These are phyloP conservation scores for Silvanus unidentatus DNA, from an alignment of 2,888 invertebrate genomes.

Conservation along the genomic window DNA sequence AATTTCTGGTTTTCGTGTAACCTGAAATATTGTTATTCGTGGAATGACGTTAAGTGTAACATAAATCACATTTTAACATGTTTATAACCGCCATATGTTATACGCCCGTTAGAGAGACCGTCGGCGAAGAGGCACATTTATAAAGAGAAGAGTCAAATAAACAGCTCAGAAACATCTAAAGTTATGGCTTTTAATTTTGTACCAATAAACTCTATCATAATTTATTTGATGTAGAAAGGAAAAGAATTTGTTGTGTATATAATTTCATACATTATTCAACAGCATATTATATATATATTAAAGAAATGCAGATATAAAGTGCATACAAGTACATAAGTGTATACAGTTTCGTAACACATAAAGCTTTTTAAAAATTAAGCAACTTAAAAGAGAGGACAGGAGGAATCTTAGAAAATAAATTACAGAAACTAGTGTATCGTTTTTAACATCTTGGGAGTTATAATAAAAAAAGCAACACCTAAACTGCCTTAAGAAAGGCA, in stretches of 20 bases:
- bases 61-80: conserved; percentile 31
- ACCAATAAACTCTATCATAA: conserved; percentile 27
- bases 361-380: no score
- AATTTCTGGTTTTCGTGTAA: not conserved
- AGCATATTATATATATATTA: no score
- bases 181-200: conserved; percentile 19
- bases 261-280: no score
- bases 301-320: no score
- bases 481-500: conserved; percentile 13
- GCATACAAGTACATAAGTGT: no score
- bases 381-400: no score
- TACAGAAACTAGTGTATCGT: no score
- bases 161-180: conserved; percentile 20
- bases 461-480: not conserved
- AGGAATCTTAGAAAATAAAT: no score
- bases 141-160: conserved; percentile 16
- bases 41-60: conserved; percentile 25
- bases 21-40: conserved; percentile 22
- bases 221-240: conserved; percentile 21
- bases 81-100: conserved; percentile 32
- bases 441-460: not conserved
- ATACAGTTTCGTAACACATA: no score
- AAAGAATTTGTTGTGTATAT: no score
- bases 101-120: conserved; percentile 16
- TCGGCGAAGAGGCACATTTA: conserved; percentile 16